Evolutionary conservation across 2,888 invertebrate genomes (phyloP).

Genomic region (Stomorhina lunata): DNA sequence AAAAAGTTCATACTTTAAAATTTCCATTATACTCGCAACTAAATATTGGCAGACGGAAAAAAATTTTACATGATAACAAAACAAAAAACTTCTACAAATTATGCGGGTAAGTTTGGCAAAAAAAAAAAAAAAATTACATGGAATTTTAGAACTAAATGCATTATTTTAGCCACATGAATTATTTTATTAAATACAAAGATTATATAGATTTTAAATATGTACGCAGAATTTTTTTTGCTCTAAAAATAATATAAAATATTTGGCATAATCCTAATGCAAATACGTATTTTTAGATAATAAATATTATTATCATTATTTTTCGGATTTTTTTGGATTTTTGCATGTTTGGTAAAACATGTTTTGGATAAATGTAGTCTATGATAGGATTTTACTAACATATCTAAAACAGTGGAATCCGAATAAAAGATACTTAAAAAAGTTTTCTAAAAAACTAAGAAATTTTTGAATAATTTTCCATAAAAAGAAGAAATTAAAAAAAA

Average conservation of each 20-base stretch:
- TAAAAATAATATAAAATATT: slow-evolving; percentile 16
- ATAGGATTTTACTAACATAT: too few species aligned
- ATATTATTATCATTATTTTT: slow-evolving; percentile 24
- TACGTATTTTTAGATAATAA: slow-evolving; percentile 43
- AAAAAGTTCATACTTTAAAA: background rate
- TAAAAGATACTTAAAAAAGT: too few species aligned
- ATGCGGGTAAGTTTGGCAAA: slow-evolving; percentile 23
- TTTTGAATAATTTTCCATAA: too few species aligned
- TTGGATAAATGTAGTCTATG: background rate
- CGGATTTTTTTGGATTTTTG: too few species aligned
- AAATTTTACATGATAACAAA: background rate
- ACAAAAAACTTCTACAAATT: background rate
- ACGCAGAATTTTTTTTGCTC: background rate
- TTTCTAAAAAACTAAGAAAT: too few species aligned
- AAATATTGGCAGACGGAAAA: slow-evolving; percentile 4
- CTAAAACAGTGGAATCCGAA: too few species aligned
- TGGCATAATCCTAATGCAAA: slow-evolving; percentile 47
- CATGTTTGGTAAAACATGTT: background rate
- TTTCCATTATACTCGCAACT: slow-evolving; percentile 17
- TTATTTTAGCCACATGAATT: background rate
- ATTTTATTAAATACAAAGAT: background rate
- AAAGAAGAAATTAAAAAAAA: too few species aligned
- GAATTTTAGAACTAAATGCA: too few species aligned
- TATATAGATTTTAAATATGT: background rate
- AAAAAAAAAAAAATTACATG: background rate